Evolutionary conservation across 37 sponge, comb jelly and placozoan species (phyloP).

Genomic region (Aphrocallistes beatrix): DNA sequence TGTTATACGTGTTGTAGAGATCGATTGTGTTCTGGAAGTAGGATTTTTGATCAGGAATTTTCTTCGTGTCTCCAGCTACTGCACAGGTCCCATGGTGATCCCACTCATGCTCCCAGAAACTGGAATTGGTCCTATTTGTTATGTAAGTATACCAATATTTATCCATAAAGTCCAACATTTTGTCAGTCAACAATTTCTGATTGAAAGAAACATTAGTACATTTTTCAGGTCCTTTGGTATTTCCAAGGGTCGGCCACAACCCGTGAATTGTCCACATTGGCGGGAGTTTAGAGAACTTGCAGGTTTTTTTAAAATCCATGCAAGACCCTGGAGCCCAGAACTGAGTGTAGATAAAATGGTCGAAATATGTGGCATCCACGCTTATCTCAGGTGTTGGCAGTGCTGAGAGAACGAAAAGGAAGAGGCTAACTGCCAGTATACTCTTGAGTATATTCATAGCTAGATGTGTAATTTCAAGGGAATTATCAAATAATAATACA

Average conservation of each 20-base stretch:
- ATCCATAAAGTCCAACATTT: neutral
- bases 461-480: too few species aligned
- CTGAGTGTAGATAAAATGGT: neutral
- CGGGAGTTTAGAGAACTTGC: neutral
- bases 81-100: neutral
- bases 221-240: neutral
- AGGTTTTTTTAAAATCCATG: neutral
- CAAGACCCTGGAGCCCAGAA: neutral
- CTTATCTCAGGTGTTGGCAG: neutral
- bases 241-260: neutral
- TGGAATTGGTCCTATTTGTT: neutral
- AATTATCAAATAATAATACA: too few species aligned
- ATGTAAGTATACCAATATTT: neutral
- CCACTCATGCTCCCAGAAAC: conserved; percentile 14
- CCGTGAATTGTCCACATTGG: neutral
- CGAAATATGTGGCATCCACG: neutral
- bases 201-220: neutral
- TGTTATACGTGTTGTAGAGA: neutral
- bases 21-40: neutral
- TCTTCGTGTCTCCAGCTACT: neutral
- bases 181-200: neutral
- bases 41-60: neutral
- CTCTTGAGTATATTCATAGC: too few species aligned
- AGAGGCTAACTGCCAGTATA: too few species aligned
- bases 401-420: neutral